Evolutionary conservation across 2,888 invertebrate species (phyloP).

Genomic region (Hyalella azteca): DNA sequence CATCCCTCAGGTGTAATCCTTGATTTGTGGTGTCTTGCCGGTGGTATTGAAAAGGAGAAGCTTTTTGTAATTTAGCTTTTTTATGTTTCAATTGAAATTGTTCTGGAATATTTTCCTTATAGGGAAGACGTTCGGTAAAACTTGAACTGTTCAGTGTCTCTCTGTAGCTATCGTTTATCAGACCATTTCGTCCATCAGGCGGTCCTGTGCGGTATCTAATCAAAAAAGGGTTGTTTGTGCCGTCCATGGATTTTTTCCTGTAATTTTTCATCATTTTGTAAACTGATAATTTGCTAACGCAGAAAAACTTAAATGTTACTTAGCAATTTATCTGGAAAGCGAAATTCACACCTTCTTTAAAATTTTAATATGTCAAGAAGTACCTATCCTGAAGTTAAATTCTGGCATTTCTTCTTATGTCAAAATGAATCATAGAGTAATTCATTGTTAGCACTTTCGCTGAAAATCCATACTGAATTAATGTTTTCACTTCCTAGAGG

Average conservation of each 20-base stretch:
- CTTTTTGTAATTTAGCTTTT: neutral
- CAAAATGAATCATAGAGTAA: too few relatives aligned
- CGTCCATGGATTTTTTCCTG: neutral
- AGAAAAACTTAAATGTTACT: too few relatives aligned
- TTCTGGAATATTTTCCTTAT: neutral
- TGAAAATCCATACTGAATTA: too few relatives aligned
- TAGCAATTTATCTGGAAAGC: too few relatives aligned
- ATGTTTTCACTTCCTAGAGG: too few relatives aligned
- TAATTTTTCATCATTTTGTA: neutral
- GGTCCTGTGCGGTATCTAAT: neutral
- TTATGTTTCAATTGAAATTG: neutral
- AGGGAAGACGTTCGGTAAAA: neutral
- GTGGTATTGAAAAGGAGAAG: neutral
- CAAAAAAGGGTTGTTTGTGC: neutral
- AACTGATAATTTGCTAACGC: too few relatives aligned
- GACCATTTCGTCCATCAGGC: neutral
- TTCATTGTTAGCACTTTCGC: too few relatives aligned
- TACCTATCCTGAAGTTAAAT: too few relatives aligned
- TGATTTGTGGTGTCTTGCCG: neutral
- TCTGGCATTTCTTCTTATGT: too few relatives aligned
- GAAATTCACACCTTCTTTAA: too few relatives aligned
- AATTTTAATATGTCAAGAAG: too few relatives aligned
- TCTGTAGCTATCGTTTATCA: neutral
- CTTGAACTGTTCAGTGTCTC: neutral
- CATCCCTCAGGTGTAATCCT: neutral